A percentile compares a stretch with the other conserved stretches of the same genome.
Conservation (phyloP, 2,113 vertebrate species). For the Neogale vison region DNA sequence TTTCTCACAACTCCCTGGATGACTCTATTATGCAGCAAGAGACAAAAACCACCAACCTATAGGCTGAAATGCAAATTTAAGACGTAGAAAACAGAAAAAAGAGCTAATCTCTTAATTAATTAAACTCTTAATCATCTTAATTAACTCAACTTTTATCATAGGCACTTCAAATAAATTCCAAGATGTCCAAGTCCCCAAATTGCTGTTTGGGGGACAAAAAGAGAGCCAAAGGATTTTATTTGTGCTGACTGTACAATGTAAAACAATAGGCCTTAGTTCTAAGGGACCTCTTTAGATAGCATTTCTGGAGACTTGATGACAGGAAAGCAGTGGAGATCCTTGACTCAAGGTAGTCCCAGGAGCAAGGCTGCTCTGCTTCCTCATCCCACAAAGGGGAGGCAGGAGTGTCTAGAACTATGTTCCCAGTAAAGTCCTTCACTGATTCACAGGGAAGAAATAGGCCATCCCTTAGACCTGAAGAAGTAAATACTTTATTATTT, state of each 20-base stretch:
- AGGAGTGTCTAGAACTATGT: neutral
- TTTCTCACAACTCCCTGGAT: neutral
- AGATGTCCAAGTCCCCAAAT: neutral
- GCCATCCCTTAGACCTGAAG: neutral
- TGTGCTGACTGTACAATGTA: neutral
- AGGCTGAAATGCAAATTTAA: constrained; percentile 6
- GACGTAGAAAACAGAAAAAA: neutral
- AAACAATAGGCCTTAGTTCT: neutral
- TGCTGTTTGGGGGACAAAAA: neutral
- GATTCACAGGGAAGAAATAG: neutral
- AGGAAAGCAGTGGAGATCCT: neutral
- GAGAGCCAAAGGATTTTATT: neutral
- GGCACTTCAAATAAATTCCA: neutral
- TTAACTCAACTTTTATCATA: neutral
- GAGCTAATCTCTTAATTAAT: neutral
- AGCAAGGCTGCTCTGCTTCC: neutral
- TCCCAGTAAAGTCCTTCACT: neutral
- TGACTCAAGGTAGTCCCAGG: neutral
- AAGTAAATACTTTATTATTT: neutral
- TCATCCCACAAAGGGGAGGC: neutral
- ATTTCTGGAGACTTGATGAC: neutral
- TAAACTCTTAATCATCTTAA: neutral
- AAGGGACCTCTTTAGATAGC: neutral
- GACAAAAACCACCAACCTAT: neutral
- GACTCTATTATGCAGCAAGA: neutral